Conservation (phyloP, 2,888 invertebrate species). For the Patella ulyssiponensis region DNA sequence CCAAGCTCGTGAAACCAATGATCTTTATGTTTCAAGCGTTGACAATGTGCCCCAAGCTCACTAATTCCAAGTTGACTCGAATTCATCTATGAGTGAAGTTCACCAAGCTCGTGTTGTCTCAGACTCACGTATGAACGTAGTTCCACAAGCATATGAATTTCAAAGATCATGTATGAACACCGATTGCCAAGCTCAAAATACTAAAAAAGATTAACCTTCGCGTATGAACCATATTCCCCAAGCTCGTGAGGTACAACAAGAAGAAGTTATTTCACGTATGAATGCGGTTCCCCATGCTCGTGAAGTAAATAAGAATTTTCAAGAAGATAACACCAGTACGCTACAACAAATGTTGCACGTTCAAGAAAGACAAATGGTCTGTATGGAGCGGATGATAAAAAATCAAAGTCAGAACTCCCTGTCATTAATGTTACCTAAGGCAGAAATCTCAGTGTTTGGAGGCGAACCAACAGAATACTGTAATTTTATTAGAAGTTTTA, state of each 20-base stretch:
- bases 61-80: too few species aligned
- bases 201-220: too few species aligned
- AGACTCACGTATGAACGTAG: too few species aligned
- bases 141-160: too few species aligned
- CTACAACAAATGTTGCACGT: background rate
- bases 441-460: background rate
- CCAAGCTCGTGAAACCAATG: background rate
- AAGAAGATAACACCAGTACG: background rate
- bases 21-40: background rate
- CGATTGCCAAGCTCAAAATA: too few species aligned
- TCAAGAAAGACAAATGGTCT: conserved; percentile 4
- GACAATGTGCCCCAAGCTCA: background rate
- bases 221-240: too few species aligned
- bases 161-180: too few species aligned
- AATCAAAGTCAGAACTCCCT: background rate
- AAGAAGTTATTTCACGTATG: background rate
- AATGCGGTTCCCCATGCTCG: background rate
- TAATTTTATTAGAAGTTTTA: background rate
- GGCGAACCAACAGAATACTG: background rate
- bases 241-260: too few species aligned
- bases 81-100: too few species aligned
- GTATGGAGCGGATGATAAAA: background rate
- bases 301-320: background rate
- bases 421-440: background rate
- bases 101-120: too few species aligned